phyloP scores from a whole-genome alignment of 30 jellyfish, hydroid and myxozoan genomes.

The Aurelia sp. region DNA sequence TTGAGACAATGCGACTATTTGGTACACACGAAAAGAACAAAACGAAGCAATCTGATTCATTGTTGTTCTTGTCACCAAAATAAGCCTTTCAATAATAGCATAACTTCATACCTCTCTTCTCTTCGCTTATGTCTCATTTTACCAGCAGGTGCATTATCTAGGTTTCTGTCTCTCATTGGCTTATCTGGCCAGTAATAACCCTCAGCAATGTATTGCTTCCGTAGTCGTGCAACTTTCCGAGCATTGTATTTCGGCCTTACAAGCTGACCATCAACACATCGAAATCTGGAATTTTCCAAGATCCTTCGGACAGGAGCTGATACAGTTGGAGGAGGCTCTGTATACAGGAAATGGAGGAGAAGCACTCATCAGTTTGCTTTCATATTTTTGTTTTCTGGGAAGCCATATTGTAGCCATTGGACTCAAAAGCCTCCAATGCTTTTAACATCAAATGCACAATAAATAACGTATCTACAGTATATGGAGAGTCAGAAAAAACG shows the following conservation, averaged over 20 bases:
- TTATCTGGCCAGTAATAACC: conserved; percentile 92
- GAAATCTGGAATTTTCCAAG: conserved; percentile 59
- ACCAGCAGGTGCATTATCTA: conserved; percentile 80
- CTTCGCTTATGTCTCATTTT: conserved; percentile 35
- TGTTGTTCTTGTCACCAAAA: neutral
- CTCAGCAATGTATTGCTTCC: conserved; percentile 71
- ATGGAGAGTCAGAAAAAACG: too few relatives aligned
- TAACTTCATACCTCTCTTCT: conserved; percentile 53
- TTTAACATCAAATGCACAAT: too few relatives aligned
- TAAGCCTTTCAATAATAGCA: neutral
- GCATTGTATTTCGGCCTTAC: conserved; percentile 63
- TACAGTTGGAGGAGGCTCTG: conserved; percentile 79
- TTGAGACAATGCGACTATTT: too few relatives aligned
- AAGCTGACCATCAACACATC: conserved; percentile 51
- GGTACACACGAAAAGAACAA: neutral
- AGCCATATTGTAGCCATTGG: too few relatives aligned
- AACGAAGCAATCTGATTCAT: neutral
- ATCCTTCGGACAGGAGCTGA: conserved; percentile 70
- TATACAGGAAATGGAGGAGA: neutral
- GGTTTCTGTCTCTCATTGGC: conserved; percentile 89
- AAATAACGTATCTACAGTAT: too few relatives aligned
- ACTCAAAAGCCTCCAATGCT: too few relatives aligned
- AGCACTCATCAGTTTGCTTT: neutral
- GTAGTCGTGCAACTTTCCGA: conserved; percentile 65
- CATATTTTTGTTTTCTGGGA: neutral